A percentile compares a stretch with the other conserved stretches of the same genome.
These are phyloP conservation scores for Herminia tarsipennalis DNA, from an alignment of 2,888 invertebrate species.

Conservation along the genomic window DNA sequence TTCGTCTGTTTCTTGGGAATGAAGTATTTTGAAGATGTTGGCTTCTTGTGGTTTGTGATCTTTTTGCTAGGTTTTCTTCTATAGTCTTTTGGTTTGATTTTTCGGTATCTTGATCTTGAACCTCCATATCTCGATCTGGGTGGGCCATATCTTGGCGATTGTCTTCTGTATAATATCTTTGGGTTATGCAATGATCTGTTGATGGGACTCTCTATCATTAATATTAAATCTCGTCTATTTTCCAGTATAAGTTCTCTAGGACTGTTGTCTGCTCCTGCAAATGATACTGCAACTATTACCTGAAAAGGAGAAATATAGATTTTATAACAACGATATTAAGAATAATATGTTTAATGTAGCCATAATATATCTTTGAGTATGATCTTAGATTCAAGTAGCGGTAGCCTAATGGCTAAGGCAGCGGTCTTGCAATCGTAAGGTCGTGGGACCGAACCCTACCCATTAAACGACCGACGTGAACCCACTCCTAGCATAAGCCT, in stretches of 20 bases:
- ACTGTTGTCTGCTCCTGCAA: conserved; percentile 48
- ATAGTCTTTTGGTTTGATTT: conserved; percentile 50
- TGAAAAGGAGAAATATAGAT: conserved; percentile 50
- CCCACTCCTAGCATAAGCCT: no score
- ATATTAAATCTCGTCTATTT: conserved; percentile 61
- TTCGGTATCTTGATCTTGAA: conserved; percentile 52
- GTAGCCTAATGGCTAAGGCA: no score
- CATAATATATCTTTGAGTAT: no score
- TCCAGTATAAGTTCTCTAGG: conserved; percentile 33
- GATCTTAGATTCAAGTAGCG: no score
- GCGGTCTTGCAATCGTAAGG: no score
- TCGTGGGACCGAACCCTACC: no score
- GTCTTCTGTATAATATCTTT: conserved; percentile 62
- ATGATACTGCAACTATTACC: conserved; percentile 64
- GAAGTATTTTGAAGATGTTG: conserved; percentile 18
- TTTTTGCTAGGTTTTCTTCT: conserved; percentile 57
- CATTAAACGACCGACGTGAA: no score
- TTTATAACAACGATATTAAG: conserved; percentile 1
- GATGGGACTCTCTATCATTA: conserved; percentile 55
- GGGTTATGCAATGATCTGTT: conserved; percentile 55
- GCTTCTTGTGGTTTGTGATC: conserved; percentile 46
- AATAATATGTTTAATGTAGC: not conserved
- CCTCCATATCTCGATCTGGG: conserved; percentile 52
- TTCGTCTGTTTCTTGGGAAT: conserved; percentile 11
- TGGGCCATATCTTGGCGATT: conserved; percentile 49